These are phyloP conservation scores for Heliconius ismenius DNA, from an alignment of 2,888 invertebrate genomes.

Conservation along the genomic window DNA sequence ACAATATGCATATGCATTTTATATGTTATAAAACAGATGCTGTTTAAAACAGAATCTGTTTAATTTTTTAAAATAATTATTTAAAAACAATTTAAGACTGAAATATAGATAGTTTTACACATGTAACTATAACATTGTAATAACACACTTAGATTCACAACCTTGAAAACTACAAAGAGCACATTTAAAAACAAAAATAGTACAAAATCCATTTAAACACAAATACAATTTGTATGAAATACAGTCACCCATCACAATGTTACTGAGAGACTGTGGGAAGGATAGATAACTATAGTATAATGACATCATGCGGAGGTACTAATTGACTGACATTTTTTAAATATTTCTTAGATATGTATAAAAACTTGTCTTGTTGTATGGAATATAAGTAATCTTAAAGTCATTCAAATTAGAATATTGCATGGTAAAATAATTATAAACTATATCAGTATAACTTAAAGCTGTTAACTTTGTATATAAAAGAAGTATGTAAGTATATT, in stretches of 20 bases:
- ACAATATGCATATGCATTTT: too few species aligned
- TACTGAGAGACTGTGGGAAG: conserved; percentile 50
- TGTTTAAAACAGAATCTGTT: not conserved
- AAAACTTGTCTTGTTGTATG: conserved; percentile 12
- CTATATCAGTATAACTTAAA: not conserved
- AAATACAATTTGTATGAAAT: conserved; percentile 5
- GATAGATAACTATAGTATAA: conserved; percentile 52
- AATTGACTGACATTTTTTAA: conserved; percentile 52
- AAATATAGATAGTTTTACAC: not conserved
- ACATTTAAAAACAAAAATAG: conserved; percentile 12
- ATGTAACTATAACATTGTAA: not conserved
- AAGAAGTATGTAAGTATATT: not conserved
- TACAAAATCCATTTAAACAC: conserved; percentile 10
- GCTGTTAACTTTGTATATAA: not conserved
- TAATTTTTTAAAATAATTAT: not conserved
- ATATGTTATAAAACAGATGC: not conserved
- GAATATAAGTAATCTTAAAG: not conserved
- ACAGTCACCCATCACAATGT: conserved; percentile 29
- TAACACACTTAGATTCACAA: not conserved
- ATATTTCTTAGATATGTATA: conserved; percentile 23
- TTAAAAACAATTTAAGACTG: not conserved
- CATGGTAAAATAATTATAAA: not conserved
- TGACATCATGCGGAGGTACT: conserved; percentile 63
- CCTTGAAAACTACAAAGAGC: conserved; percentile 14
- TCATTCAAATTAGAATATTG: not conserved